Evolutionary conservation across 1,140 invertebrate species (phyloP).

Genomic region (Brachionus plicatilis): DNA sequence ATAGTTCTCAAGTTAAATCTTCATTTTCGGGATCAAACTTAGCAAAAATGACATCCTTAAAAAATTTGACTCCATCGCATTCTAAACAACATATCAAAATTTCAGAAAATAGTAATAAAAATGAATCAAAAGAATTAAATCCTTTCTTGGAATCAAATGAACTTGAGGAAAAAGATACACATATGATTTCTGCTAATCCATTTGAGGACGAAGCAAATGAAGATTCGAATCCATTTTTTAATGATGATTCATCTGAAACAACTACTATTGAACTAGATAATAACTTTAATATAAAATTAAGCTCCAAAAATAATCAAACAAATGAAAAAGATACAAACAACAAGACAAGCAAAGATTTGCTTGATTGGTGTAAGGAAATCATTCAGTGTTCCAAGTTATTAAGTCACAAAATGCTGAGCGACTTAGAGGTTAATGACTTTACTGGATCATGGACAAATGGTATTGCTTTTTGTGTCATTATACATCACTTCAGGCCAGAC

Average conservation of each 20-base stretch:
- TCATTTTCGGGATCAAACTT: neutral
- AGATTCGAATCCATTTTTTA: conserved; percentile 4
- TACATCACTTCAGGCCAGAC: conserved; percentile 40
- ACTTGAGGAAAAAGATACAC: neutral
- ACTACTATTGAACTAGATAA: conserved; percentile 10
- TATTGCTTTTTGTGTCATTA: conserved; percentile 42
- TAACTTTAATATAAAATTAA: neutral
- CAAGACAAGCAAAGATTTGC: conserved; percentile 10
- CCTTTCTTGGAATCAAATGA: neutral
- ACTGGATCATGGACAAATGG: conserved; percentile 41
- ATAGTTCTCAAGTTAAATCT: neutral
- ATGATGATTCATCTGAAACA: neutral
- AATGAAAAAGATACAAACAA: neutral
- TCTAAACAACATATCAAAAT: neutral
- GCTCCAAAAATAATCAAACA: neutral
- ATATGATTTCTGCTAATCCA: neutral
- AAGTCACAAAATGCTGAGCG: neutral
- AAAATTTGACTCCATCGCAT: neutral
- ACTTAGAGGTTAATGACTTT: conserved; percentile 39
- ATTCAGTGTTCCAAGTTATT: neutral
- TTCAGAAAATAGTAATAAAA: neutral
- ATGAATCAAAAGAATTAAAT: neutral
- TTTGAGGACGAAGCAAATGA: neutral
- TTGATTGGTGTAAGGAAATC: conserved; percentile 25
- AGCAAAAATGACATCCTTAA: neutral